Percentiles rank a stretch among this genome's conserved stretches.
These are phyloP conservation scores for Nixonia krombeini DNA, from an alignment of 1,140 invertebrate genomes.

Conservation along the genomic window DNA sequence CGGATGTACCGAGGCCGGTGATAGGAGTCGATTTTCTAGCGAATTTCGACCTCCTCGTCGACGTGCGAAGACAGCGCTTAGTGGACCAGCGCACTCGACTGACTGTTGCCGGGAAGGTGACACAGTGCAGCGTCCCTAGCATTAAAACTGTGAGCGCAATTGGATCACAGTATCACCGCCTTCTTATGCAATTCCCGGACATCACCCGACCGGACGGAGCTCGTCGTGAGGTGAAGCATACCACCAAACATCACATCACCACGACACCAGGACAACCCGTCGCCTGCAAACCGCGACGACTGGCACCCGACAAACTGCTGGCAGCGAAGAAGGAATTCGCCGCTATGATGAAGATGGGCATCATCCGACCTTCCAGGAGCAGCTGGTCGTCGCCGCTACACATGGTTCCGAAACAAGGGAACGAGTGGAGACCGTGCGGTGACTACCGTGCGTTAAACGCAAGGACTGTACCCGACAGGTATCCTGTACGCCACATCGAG, in stretches of 20 bases:
- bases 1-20: too few species aligned
- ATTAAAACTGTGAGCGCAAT: too few species aligned
- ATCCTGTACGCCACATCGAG: slow-evolving; percentile 53
- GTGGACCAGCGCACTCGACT: too few species aligned
- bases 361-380: slow-evolving; percentile 14
- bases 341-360: not conserved
- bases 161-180: too few species aligned
- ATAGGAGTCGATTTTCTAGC: too few species aligned
- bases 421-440: slow-evolving; percentile 41
- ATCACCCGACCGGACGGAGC: not conserved
- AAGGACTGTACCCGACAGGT: slow-evolving; percentile 58
- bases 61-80: too few species aligned
- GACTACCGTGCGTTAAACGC: slow-evolving; percentile 48
- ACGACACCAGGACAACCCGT: slow-evolving; percentile 2
- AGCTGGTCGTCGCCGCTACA: slow-evolving; percentile 20
- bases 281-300: too few species aligned
- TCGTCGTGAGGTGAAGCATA: too few species aligned
- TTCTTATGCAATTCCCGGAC: not conserved
- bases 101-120: too few species aligned
- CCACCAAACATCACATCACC: not conserved
- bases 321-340: slow-evolving; percentile 12
- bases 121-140: too few species aligned
- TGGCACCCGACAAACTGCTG: slow-evolving; percentile 2
- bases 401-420: slow-evolving; percentile 43
- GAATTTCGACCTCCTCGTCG: too few species aligned